These are phyloP conservation scores for Dicranocentrus wangi DNA, from an alignment of 2,888 invertebrate species.

Conservation along the genomic window DNA sequence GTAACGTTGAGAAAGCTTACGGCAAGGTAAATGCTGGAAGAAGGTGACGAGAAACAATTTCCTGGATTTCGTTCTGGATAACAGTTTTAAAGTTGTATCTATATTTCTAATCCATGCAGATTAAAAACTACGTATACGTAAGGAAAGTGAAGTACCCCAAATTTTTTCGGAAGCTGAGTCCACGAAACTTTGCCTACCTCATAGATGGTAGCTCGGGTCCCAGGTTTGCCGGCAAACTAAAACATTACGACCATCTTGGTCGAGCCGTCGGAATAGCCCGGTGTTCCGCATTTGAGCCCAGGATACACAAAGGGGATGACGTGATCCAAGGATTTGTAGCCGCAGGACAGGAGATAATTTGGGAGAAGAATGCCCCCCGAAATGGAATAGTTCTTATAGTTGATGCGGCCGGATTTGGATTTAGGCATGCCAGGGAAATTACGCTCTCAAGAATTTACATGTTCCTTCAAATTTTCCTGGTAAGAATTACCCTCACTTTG, in stretches of 20 bases:
- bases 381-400: conserved; percentile 46
- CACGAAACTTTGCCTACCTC: conserved; percentile 16
- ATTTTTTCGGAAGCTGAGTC: conserved; percentile 27
- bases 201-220: neutral
- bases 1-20: conserved; percentile 37
- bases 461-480: conserved; percentile 47
- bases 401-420: conserved; percentile 45
- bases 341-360: conserved; percentile 20
- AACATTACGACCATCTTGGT: conserved; percentile 22
- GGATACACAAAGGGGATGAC: conserved; percentile 31
- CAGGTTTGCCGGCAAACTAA: conserved; percentile 27
- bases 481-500: no score
- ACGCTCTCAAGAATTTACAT: conserved; percentile 47
- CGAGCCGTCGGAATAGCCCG: conserved; percentile 19
- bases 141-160: conserved; percentile 37
- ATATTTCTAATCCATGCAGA: conserved; percentile 7
- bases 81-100: neutral
- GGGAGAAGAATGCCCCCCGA: conserved; percentile 5
- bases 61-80: neutral
- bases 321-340: conserved; percentile 8
- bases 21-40: conserved; percentile 24
- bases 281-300: neutral
- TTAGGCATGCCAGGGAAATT: conserved; percentile 43
- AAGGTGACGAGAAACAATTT: neutral
- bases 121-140: conserved; percentile 41